Conservation (phyloP, 2,113 vertebrate species). For the Brachyhypopomus occidentalis region DNA sequence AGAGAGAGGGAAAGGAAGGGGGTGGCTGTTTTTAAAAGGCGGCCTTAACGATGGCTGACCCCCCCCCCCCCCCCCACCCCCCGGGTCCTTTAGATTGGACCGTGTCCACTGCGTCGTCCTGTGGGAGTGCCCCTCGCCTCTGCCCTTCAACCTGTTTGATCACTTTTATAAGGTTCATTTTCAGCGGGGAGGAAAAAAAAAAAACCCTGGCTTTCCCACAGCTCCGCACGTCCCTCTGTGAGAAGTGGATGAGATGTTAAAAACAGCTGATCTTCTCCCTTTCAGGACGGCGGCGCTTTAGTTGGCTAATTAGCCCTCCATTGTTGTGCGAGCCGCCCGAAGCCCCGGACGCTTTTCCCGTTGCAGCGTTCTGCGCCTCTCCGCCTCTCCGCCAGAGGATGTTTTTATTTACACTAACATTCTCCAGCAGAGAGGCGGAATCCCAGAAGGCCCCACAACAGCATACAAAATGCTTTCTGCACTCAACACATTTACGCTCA, state of each 20-base stretch:
- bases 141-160: constrained; percentile 54
- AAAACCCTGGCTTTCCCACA: constrained; percentile 41
- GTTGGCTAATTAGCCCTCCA: constrained; percentile 58
- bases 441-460: constrained; percentile 35
- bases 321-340: constrained; percentile 54
- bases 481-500: constrained; percentile 19
- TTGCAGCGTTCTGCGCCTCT: constrained; percentile 43
- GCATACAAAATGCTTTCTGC: constrained; percentile 12
- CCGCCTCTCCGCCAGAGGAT: constrained; percentile 46
- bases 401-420: constrained; percentile 57
- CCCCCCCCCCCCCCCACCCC: constrained; percentile 40
- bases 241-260: constrained; percentile 54
- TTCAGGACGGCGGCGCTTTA: constrained; percentile 45
- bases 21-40: constrained; percentile 43
- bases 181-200: constrained; percentile 48
- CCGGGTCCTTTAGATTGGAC: constrained; percentile 38
- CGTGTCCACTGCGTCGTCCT: constrained; percentile 52
- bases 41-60: constrained; percentile 46
- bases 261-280: constrained; percentile 55
- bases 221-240: constrained; percentile 33
- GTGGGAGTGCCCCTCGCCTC: constrained; percentile 40
- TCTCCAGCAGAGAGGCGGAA: constrained; percentile 48
- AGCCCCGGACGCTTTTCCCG: constrained; percentile 51
- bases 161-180: constrained; percentile 52
- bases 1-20: constrained; percentile 24